A percentile compares a stretch with the other conserved stretches of the same genome.
These are phyloP conservation scores for Tadarida brasiliensis DNA, from an alignment of 2,797 vertebrate genomes.

Conservation along the genomic window DNA sequence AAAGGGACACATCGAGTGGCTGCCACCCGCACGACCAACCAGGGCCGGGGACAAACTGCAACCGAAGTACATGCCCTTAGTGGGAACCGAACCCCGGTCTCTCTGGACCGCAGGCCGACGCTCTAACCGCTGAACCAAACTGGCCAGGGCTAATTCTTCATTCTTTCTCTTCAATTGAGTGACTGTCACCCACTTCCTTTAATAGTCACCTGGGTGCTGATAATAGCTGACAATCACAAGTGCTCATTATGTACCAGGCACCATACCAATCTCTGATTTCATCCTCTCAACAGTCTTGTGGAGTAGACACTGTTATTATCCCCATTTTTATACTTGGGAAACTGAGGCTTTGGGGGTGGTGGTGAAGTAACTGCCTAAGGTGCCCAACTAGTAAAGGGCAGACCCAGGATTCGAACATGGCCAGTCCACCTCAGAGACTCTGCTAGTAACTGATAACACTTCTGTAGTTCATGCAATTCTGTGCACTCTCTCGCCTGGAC, in stretches of 20 bases:
- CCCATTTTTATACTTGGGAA: background rate
- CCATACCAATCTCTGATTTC: background rate
- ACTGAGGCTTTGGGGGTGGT: background rate
- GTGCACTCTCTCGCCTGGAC: background rate
- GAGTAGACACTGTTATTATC: background rate
- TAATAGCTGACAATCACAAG: background rate
- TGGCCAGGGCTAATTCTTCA: background rate
- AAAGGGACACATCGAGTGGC: too few species aligned
- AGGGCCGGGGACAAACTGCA: too few species aligned
- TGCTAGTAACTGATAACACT: background rate
- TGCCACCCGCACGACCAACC: too few species aligned
- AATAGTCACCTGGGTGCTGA: background rate
- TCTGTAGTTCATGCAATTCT: background rate
- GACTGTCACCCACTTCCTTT: background rate
- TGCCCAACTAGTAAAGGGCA: background rate
- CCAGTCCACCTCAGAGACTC: background rate
- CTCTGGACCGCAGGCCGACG: too few species aligned
- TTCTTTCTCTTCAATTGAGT: conserved; percentile 6
- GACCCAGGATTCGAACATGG: background rate
- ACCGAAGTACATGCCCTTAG: too few species aligned
- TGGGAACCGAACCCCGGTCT: too few species aligned
- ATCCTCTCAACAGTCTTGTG: background rate
- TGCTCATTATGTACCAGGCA: too few species aligned
- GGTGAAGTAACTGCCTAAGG: background rate
- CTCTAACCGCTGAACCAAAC: too few species aligned